phyloP scores from a whole-genome alignment of 2,113 vertebrate genomes.

The Percopsis transmontana region DNA sequence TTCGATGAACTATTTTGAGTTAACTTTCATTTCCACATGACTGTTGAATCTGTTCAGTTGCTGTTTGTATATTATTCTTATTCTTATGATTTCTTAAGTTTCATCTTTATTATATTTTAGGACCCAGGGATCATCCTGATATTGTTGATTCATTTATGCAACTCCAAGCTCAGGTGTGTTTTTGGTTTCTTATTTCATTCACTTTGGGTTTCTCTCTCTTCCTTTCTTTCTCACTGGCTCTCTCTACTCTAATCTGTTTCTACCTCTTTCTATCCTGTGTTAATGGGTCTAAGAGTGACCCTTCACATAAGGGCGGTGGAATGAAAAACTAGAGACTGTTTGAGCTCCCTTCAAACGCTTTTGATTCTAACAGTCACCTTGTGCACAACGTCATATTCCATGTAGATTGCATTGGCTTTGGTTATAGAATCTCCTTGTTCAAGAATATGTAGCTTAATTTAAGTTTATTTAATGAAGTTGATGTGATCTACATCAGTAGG shows the following conservation, averaged over 20 bases:
- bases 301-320: slow-evolving; percentile 67
- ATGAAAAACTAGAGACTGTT: slow-evolving; percentile 63
- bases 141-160: slow-evolving; percentile 99
- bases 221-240: slow-evolving; percentile 68
- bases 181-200: slow-evolving; percentile 99
- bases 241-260: slow-evolving; percentile 58
- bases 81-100: slow-evolving; percentile 99
- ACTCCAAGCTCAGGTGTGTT: slow-evolving; percentile 99
- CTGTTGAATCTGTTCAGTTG: slow-evolving; percentile 99
- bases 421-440: too few species aligned
- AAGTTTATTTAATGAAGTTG: too few species aligned
- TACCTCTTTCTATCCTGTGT: slow-evolving; percentile 61
- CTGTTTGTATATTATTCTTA: slow-evolving; percentile 98
- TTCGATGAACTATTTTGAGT: slow-evolving; percentile 81
- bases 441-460: too few species aligned
- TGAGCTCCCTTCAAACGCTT: slow-evolving; percentile 66
- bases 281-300: slow-evolving; percentile 55
- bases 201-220: slow-evolving; percentile 93
- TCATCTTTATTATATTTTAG: slow-evolving; percentile 99
- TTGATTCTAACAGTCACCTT: slow-evolving; percentile 58
- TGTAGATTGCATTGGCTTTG: not conserved
- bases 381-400: not conserved
- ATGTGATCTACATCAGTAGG: too few species aligned
- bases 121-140: slow-evolving; percentile 99
- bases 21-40: slow-evolving; percentile 93